A percentile compares a stretch with the other conserved stretches of the same genome.
These are phyloP conservation scores for Microctonus brassicae DNA, from an alignment of 2,888 invertebrate species.

Conservation along the genomic window DNA sequence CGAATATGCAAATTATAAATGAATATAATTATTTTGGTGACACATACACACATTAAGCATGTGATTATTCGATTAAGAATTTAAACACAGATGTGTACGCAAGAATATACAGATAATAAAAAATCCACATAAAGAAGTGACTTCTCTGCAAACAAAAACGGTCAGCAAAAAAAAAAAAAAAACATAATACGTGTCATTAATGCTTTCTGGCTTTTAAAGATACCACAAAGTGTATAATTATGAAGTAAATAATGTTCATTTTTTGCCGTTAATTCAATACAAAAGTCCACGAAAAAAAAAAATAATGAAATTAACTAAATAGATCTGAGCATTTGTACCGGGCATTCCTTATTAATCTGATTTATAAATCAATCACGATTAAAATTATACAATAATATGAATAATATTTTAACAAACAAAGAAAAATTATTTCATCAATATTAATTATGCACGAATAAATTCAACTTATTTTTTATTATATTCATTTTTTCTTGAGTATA, in stretches of 20 bases:
- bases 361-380: conserved; percentile 41
- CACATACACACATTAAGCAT: not conserved
- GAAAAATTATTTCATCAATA: conserved; percentile 26
- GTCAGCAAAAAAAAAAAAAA: conserved; percentile 31
- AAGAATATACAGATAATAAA: not conserved
- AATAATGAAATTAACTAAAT: no score
- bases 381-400: conserved; percentile 27
- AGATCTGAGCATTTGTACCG: conserved; percentile 58
- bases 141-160: no score
- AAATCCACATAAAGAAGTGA: conserved; percentile 52
- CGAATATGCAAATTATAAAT: conserved; percentile 23
- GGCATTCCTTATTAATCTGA: conserved; percentile 55
- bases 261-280: not conserved
- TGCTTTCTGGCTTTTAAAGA: conserved; percentile 35
- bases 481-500: not conserved
- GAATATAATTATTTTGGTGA: not conserved
- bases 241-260: conserved; percentile 37
- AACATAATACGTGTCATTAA: conserved; percentile 31
- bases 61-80: conserved; percentile 27
- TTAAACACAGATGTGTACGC: conserved; percentile 28
- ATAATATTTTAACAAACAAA: conserved; percentile 3
- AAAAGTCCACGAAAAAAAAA: not conserved
- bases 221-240: conserved; percentile 30
- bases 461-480: not conserved
- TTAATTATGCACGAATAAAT: not conserved